Evolutionary conservation across 2,797 vertebrate species (phyloP).

Genomic region (Meriones psammophilus): DNA sequence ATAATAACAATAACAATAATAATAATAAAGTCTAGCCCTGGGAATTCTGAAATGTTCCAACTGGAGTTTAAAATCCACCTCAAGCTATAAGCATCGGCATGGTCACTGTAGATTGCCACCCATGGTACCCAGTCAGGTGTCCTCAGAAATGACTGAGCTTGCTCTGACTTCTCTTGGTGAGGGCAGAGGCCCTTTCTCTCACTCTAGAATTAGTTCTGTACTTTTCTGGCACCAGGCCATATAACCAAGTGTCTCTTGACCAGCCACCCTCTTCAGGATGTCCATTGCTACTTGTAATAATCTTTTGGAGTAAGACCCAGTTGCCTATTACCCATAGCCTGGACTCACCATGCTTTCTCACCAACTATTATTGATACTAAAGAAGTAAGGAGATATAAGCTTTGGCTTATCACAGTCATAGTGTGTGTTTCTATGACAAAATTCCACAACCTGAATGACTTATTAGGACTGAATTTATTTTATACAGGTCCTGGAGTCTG

Average conservation of each 20-base stretch:
- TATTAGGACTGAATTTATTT: not conserved
- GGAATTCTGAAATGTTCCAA: conserved; percentile 31
- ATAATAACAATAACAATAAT: not conserved
- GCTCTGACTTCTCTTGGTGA: not conserved
- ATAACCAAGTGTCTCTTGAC: not conserved
- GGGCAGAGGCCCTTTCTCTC: not conserved
- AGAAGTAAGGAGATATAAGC: not conserved
- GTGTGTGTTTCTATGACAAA: not conserved
- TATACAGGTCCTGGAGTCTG: not conserved
- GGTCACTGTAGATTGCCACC: not conserved
- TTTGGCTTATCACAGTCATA: not conserved
- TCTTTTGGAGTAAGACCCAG: conserved; percentile 38
- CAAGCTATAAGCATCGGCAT: not conserved
- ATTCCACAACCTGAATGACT: not conserved
- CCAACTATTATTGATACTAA: not conserved
- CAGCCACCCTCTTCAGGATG: not conserved
- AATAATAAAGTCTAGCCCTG: not conserved
- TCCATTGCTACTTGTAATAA: not conserved
- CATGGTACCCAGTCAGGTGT: not conserved
- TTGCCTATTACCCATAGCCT: not conserved
- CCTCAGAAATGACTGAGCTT: not conserved
- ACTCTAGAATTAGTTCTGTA: not conserved
- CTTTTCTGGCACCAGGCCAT: not conserved
- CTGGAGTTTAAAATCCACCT: conserved; percentile 49
- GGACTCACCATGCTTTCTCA: not conserved